Base-by-base conservation (phyloP, 2,888 invertebrate species). In the Celastrina argiolus region DNA sequence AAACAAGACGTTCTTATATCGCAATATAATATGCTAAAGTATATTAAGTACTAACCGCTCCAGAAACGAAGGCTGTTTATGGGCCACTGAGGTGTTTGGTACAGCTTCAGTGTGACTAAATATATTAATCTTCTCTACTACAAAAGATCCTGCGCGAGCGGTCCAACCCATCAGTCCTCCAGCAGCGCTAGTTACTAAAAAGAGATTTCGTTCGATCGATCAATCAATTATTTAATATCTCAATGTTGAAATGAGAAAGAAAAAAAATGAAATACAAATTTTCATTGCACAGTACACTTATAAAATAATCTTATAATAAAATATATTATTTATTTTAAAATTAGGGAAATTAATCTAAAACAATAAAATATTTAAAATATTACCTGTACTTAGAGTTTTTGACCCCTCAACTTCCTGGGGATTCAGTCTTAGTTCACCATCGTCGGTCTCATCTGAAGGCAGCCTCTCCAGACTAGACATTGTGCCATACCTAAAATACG, bases 61-160 rank as follows among this genome's bases (percentile, higher is more conserved):
- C 70, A 92, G 81, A 75, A 92, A 92, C 0, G 91, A 90, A 0
- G 91, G 91, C 70, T 91, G 91, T 68, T 91, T 92, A 64, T 87
- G 86, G n/a, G 80, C 88, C 74, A 87, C 81, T 0, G 88, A 80
- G 0, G 88, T 82, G 68, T 81, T 88, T 10, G 89, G 88, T 28
- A 89, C 88, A 70, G 83, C 88, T 69, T 91, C 92, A 1, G 91
- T 87, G 69, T 91, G 90, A 73, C 89, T 91, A 71, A 92, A 90
- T 41, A 91, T 88, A 69, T 90, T 91, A 94, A 96, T 96, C 81
- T 96, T 97, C 74, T 96, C 96, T 4, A 95, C 95, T 5, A 96
- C 96, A 79, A 94, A 96, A 41, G 94, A 94, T 1, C 96, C 96
- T 6, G 96, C 96, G 69, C 95, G 91, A 7, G 95, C 94, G 0